A percentile compares a stretch with the other conserved stretches of the same genome.
phyloP scores from a whole-genome alignment of 2,888 invertebrate genomes.

The Cylindroiulus punctatus region DNA sequence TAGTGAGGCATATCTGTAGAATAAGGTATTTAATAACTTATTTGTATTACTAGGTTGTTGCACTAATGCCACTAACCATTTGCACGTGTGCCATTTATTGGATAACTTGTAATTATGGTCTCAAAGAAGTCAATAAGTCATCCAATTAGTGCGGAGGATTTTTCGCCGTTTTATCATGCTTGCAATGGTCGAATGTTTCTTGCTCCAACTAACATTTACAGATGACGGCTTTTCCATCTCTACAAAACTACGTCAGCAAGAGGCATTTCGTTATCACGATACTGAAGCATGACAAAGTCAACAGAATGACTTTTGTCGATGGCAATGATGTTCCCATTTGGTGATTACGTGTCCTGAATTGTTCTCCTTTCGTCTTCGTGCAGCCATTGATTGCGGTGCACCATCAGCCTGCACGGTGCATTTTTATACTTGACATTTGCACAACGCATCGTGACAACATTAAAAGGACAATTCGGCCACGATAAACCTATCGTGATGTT shows the following conservation, averaged over 20 bases:
- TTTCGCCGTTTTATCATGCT: neutral
- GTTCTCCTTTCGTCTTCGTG: neutral
- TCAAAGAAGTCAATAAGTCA: neutral
- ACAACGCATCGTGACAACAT: no score
- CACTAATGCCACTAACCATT: neutral
- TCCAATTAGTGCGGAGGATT: neutral
- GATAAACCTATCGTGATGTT: neutral
- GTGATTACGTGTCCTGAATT: neutral
- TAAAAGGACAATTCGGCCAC: neutral
- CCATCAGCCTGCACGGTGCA: neutral
- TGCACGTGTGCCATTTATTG: neutral
- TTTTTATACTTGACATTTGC: neutral
- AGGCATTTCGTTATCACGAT: neutral
- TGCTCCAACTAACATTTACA: conserved; percentile 11
- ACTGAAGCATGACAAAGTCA: conserved; percentile 15
- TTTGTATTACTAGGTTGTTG: neutral
- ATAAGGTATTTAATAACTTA: no score
- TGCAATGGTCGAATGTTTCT: neutral
- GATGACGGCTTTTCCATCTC: neutral
- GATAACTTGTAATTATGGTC: neutral
- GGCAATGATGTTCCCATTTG: neutral
- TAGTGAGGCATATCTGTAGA: no score
- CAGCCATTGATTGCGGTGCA: neutral
- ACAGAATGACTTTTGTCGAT: neutral
- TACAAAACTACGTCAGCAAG: neutral